Base-by-base conservation (phyloP, 92 coral and sea anemone genomes). In the Zoanthus solanderi region DNA sequence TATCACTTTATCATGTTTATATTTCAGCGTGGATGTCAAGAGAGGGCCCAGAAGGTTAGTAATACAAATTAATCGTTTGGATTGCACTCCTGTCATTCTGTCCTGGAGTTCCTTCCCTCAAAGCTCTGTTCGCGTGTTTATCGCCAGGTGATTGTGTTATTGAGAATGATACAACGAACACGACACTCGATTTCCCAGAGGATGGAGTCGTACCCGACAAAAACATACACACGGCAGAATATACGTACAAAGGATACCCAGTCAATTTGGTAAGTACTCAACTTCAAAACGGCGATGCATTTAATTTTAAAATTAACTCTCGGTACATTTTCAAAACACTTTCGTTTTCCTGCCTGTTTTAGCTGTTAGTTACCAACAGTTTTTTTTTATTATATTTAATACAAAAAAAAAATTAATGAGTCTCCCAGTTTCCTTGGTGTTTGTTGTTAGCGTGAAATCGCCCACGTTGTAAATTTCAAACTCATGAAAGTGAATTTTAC, bases 11-110 rank as follows among this genome's bases (percentile, higher is more conserved):
- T 91, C 67, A 77, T 65, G 50, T 60, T 65, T 58, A 69, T 72
- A 37, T 91, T 95, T 78, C 89, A 97, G 99, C 99, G 74, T 97
- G 99, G 99, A 92, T 97, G 76, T 97, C 99, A 45, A 90, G 99
- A 69, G 99, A 97, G 80, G 98, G 98, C 17, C 99, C 99, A 16
- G 99, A 97, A 95, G 99, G 99, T 95, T 83, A 83, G 88, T 5
- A 8, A 67, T 69, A 44, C 83, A 28, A n/a, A 15, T 42, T 17
- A 42, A 45, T 32, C 30, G 12, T 56, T 54, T 42, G 53, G 67
- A 52, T 7, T 6, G 52, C 54, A 45, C 76, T 75, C 32, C 37
- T 86, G 83, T 71, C 46, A 30, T 34, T 12, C 47, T 5, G 46
- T 14, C 16, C 16, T 30, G 45, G 75, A 9, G 30, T 34, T 30